Evolutionary conservation across 2,113 vertebrate species (phyloP).

Genomic region (Pteruthius melanotis): DNA sequence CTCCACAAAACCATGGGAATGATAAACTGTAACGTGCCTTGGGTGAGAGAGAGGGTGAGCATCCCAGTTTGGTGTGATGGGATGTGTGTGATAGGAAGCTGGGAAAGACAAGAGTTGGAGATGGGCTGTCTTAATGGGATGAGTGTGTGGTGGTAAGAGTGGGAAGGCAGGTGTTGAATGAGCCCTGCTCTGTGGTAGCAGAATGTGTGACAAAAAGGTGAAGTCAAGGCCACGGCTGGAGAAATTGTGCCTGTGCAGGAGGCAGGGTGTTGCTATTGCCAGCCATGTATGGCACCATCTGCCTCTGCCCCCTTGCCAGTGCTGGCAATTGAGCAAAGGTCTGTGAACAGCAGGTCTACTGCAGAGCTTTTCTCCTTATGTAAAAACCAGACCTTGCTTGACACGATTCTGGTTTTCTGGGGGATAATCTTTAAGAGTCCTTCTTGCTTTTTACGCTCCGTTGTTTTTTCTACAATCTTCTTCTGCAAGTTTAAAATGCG

Average conservation of each 20-base stretch:
- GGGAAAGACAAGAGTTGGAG: not conserved
- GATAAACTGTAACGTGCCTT: not conserved
- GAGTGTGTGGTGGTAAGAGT: not conserved
- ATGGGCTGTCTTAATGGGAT: not conserved
- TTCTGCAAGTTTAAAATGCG: constrained; percentile 70
- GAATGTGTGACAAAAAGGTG: not conserved
- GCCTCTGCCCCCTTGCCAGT: constrained; percentile 9
- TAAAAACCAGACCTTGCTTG: constrained; percentile 36
- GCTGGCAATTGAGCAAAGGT: constrained; percentile 21
- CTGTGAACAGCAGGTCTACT: not conserved
- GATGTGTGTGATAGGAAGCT: not conserved
- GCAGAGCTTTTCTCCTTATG: constrained; percentile 51
- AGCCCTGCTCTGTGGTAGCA: not conserved
- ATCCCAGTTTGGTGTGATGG: not conserved
- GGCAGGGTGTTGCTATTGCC: not conserved
- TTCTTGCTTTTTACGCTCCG: constrained; percentile 68
- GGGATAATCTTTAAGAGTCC: constrained; percentile 36
- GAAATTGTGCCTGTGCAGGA: not conserved
- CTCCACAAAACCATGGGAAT: not conserved
- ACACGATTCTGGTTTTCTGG: not conserved
- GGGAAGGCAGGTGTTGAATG: not conserved
- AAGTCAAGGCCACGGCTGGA: not conserved
- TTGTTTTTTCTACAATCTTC: constrained; percentile 73
- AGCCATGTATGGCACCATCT: constrained; percentile 30
- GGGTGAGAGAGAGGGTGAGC: not conserved